phyloP scores from a whole-genome alignment of 2,797 vertebrate species.

The Pristis pectinata region DNA sequence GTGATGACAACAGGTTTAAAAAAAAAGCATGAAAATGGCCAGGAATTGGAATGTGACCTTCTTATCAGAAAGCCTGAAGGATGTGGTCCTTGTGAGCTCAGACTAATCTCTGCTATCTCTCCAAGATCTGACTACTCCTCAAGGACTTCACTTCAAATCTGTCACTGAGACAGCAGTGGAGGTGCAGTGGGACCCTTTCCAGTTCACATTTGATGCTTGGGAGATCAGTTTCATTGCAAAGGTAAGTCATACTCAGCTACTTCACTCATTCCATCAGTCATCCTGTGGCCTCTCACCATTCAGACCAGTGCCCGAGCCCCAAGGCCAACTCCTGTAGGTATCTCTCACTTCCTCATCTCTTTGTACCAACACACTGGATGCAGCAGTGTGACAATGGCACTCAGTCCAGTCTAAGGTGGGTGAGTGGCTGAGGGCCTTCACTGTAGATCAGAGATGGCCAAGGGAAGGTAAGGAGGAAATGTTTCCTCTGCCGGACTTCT shows the following conservation, averaged over 20 bases:
- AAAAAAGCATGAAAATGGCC: background rate
- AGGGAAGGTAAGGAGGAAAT: background rate
- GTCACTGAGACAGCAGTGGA: slow-evolving; percentile 92
- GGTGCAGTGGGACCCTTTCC: slow-evolving; percentile 91
- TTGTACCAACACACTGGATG: too few species aligned
- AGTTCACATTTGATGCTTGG: slow-evolving; percentile 90
- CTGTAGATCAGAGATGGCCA: too few species aligned
- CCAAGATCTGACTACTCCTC: slow-evolving; percentile 85
- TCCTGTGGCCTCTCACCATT: background rate
- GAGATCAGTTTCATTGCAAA: slow-evolving; percentile 98
- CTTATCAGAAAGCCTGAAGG: too few species aligned
- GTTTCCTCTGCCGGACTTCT: background rate
- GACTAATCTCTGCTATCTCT: slow-evolving; percentile 9
- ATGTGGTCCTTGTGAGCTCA: too few species aligned
- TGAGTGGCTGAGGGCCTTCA: too few species aligned
- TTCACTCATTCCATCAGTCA: background rate
- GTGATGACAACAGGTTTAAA: too few species aligned
- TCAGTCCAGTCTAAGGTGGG: too few species aligned
- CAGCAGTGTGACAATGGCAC: too few species aligned
- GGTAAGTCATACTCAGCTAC: slow-evolving; percentile 50
- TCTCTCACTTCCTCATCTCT: slow-evolving; percentile 18
- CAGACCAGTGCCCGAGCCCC: background rate
- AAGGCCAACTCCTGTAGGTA: slow-evolving; percentile 40
- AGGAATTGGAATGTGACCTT: background rate
- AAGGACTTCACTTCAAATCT: slow-evolving; percentile 87